Evolutionary conservation across 2,797 vertebrate species (phyloP).

Genomic region (Antrozous pallidus): DNA sequence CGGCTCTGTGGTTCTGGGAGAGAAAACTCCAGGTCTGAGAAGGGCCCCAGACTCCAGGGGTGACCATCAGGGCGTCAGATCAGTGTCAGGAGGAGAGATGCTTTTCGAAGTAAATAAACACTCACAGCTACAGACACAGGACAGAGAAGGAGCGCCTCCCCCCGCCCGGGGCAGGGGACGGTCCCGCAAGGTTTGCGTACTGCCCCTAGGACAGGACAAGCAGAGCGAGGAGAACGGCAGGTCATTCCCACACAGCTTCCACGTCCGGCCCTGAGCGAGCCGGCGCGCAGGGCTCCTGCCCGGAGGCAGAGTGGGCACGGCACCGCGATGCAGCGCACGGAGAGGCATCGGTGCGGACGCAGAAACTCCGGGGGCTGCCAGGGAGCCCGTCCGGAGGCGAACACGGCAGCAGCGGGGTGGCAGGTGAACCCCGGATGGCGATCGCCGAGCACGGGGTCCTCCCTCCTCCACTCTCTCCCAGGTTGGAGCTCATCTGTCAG

Average conservation of each 20-base stretch:
- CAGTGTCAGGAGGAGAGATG: background rate
- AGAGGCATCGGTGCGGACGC: fast-evolving
- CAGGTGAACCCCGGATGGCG: too few relatives aligned
- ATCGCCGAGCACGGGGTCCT: fast-evolving
- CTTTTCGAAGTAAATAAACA: background rate
- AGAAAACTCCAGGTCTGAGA: background rate
- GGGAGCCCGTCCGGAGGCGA: background rate
- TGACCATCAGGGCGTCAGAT: background rate
- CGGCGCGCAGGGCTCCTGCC: background rate
- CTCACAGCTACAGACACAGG: background rate
- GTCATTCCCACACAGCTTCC: background rate
- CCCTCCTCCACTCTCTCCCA: background rate
- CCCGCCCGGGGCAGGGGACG: background rate
- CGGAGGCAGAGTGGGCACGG: background rate
- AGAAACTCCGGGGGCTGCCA: background rate
- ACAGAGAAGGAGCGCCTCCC: background rate
- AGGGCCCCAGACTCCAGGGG: background rate
- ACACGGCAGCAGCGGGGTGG: background rate
- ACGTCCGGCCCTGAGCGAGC: background rate
- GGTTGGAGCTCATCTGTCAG: background rate
- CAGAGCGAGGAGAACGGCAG: background rate
- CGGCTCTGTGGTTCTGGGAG: background rate
- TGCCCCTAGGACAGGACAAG: background rate
- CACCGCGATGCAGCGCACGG: too few relatives aligned
- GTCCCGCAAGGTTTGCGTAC: background rate